Conservation (phyloP, 2,797 vertebrate species). For the Smutsia gigantea region DNA sequence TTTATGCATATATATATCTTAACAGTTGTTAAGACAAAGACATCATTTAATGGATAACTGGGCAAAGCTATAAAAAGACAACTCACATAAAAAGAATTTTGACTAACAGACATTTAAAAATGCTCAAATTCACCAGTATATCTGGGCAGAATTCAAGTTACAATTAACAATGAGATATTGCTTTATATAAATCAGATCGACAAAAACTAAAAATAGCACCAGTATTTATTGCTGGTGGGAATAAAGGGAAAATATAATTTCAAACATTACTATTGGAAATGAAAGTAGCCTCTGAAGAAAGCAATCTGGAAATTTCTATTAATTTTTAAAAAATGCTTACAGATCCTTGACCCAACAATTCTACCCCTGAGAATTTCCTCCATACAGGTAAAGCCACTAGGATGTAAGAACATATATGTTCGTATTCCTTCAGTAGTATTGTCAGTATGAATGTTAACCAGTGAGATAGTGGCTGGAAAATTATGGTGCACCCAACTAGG, state of each 20-base stretch:
- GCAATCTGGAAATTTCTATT: neutral
- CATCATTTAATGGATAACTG: neutral
- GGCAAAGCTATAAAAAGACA: neutral
- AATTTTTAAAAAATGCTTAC: neutral
- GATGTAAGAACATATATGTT: neutral
- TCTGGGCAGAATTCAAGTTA: neutral
- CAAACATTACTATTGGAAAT: neutral
- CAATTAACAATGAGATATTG: neutral
- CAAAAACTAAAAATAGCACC: neutral
- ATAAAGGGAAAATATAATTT: constrained; percentile 11
- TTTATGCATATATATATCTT: neutral
- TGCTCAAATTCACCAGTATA: neutral
- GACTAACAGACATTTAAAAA: neutral
- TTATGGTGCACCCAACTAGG: neutral
- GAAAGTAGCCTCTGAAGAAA: neutral
- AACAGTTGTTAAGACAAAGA: neutral
- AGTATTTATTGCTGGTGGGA: neutral
- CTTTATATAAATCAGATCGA: neutral
- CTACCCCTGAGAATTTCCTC: neutral
- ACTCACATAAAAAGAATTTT: constrained; percentile 4
- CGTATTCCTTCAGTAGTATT: neutral
- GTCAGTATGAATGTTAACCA: neutral
- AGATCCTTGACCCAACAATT: neutral
- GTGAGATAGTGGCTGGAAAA: neutral
- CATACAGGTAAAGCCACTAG: neutral